Evolutionary conservation across 2,113 vertebrate genomes (phyloP).

Genomic region (Myanophis thanlyinensis): DNA sequence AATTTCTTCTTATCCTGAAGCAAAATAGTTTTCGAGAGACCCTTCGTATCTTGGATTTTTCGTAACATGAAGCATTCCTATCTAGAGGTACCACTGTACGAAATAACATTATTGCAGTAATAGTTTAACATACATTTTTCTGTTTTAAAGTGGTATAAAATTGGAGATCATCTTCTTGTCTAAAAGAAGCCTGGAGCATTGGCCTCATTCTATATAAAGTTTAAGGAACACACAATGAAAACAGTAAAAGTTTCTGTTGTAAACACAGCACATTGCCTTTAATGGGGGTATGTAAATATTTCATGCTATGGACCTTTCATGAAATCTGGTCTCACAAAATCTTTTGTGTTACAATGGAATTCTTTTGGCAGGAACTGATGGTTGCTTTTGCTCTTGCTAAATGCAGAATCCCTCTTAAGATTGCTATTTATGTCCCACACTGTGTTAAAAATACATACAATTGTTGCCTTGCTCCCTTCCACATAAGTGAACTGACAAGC

Average conservation of each 20-base stretch:
- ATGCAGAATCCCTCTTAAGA: conserved; percentile 4
- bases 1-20: no score
- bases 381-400: conserved; percentile 1
- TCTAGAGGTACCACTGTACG: no score
- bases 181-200: neutral
- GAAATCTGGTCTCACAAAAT: conserved; percentile 37
- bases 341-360: conserved; percentile 29
- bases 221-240: neutral
- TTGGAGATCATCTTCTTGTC: neutral
- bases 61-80: no score
- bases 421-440: conserved; percentile 51
- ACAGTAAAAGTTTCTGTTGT: conserved; percentile 19
- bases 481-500: conserved; percentile 52
- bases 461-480: conserved; percentile 41
- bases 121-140: neutral
- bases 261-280: conserved; percentile 33
- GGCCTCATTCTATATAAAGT: neutral
- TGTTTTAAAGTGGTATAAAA: neutral
- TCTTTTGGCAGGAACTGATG: conserved; percentile 7
- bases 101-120: neutral
- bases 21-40: no score
- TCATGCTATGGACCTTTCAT: conserved; percentile 28
- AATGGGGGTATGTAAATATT: conserved; percentile 52
- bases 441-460: conserved; percentile 58
- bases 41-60: no score